Conservation (phyloP, 2,888 invertebrate genomes). For the Tipula vernalis region DNA sequence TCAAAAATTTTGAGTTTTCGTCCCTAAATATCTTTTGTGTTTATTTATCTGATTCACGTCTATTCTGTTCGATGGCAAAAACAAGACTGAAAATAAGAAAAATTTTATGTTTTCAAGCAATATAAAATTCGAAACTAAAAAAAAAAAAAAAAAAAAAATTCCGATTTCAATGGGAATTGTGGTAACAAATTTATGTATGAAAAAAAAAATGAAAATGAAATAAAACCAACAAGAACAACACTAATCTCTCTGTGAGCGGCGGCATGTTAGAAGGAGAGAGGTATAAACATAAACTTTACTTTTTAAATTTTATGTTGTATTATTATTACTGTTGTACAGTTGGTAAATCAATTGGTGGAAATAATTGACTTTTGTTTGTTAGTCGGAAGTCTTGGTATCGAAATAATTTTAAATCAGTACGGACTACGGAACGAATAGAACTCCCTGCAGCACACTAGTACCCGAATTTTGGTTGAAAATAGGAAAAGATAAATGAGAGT, state of each 20-base stretch:
- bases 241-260: not conserved
- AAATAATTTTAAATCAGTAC: no score
- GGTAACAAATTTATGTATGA: conserved; percentile 4
- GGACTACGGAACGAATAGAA: no score
- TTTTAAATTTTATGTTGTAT: not conserved
- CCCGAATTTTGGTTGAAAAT: no score
- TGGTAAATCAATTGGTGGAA: not conserved
- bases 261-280: not conserved
- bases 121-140: not conserved
- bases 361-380: not conserved
- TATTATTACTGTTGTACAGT: not conserved
- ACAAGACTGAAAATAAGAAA: not conserved
- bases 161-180: not conserved
- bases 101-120: not conserved
- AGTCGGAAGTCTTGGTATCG: not conserved
- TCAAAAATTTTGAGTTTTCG: not conserved
- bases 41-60: not conserved
- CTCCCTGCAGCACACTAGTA: no score
- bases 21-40: not conserved
- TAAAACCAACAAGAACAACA: not conserved
- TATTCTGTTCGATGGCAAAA: not conserved
- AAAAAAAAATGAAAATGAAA: not conserved
- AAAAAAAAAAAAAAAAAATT: not conserved
- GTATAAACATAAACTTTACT: not conserved
- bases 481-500: no score